phyloP scores from a whole-genome alignment of 2,888 invertebrate genomes.

The Cordilura impudica region DNA sequence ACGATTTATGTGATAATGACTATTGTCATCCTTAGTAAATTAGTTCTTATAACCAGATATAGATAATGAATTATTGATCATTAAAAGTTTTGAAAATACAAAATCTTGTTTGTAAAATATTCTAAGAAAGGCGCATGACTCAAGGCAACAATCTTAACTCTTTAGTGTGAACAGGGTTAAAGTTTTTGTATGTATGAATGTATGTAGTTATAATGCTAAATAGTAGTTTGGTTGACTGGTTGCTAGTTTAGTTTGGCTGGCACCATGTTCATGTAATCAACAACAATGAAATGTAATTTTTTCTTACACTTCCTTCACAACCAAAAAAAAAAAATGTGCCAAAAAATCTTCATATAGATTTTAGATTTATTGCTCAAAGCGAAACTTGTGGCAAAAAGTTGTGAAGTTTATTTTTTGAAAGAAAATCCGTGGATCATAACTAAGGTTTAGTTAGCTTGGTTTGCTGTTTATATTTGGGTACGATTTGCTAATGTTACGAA shows the following conservation, averaged over 20 bases:
- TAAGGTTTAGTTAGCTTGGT: background rate
- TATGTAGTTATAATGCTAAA: background rate
- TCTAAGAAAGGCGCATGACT: too few species aligned
- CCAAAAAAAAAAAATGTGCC: background rate
- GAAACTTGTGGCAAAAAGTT: background rate
- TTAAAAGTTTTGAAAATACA: too few species aligned
- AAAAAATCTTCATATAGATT: background rate
- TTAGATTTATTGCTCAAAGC: background rate
- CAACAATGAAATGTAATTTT: background rate
- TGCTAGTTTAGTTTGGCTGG: background rate
- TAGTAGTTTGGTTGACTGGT: background rate
- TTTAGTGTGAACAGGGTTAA: background rate
- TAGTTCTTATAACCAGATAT: too few species aligned
- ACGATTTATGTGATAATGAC: too few species aligned
- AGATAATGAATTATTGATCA: too few species aligned
- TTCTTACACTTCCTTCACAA: background rate
- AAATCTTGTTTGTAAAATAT: too few species aligned
- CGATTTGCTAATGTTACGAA: background rate
- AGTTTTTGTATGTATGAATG: too few species aligned
- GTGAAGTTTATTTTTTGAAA: background rate
- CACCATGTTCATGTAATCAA: too few species aligned
- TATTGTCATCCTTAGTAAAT: too few species aligned
- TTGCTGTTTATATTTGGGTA: background rate
- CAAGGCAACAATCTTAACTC: too few species aligned
- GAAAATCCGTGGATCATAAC: background rate